A percentile compares a stretch with the other conserved stretches of the same genome.
These are phyloP conservation scores for Cataglyphis rosenhaueri DNA, from an alignment of 2,888 invertebrate species.

Conservation along the genomic window DNA sequence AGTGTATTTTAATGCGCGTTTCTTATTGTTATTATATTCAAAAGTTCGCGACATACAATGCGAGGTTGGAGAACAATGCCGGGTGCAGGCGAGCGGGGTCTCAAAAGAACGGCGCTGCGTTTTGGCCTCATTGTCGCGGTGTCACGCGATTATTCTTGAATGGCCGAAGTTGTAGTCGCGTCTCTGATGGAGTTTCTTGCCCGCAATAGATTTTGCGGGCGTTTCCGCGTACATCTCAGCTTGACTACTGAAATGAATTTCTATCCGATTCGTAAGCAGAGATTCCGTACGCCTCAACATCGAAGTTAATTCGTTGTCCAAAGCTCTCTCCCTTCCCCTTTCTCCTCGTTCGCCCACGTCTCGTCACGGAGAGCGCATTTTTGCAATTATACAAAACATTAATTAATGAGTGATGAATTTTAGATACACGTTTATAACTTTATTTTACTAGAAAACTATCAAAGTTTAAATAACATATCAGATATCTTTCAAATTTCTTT, in stretches of 20 bases:
- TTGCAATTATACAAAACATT: slow-evolving; percentile 7
- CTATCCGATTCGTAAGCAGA: slow-evolving; percentile 46
- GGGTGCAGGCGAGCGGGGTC: slow-evolving; percentile 38
- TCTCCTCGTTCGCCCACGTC: background rate
- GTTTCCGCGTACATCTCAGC: slow-evolving; percentile 25
- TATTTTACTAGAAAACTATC: background rate
- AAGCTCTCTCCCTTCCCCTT: background rate
- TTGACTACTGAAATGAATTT: slow-evolving; percentile 49
- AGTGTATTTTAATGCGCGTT: slow-evolving; percentile 52
- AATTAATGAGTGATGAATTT: background rate
- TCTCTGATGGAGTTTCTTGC: slow-evolving; percentile 47
- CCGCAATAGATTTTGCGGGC: slow-evolving; percentile 45
- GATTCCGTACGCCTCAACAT: slow-evolving; percentile 32
- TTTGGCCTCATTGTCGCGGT: slow-evolving; percentile 66
- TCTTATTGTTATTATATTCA: slow-evolving; percentile 65
- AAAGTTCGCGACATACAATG: slow-evolving; percentile 65
- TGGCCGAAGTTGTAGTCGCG: slow-evolving; percentile 48
- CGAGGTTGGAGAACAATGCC: slow-evolving; percentile 59
- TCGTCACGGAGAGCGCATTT: background rate
- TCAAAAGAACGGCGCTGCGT: slow-evolving; percentile 62
- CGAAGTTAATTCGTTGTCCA: slow-evolving; percentile 23
- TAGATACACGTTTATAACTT: background rate
- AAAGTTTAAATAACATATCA: background rate
- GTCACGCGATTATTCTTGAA: slow-evolving; percentile 64
- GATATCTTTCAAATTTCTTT: background rate